phyloP scores from a whole-genome alignment of 2,113 vertebrate species.

The Symphodus melops region DNA sequence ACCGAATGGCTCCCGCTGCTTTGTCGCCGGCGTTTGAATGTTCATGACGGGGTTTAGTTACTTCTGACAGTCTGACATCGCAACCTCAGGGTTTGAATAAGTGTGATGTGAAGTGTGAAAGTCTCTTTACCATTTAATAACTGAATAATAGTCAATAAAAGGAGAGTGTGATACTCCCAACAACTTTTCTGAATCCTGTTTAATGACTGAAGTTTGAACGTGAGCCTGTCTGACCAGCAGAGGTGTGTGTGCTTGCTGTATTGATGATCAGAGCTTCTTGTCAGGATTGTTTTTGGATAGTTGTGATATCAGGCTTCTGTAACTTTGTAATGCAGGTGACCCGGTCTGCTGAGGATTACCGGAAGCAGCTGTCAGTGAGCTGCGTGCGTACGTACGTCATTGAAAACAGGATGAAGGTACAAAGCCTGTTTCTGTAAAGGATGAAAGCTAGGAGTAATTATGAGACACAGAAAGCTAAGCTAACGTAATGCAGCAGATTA shows the following conservation, averaged over 20 bases:
- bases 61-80: too few species aligned
- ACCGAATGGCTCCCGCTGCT: too few species aligned
- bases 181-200: constrained; percentile 24
- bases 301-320: neutral
- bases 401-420: too few species aligned
- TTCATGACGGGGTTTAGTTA: too few species aligned
- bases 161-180: neutral
- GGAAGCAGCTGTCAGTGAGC: constrained; percentile 29
- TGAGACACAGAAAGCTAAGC: constrained; percentile 10
- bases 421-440: constrained; percentile 19
- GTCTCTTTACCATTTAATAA: too few species aligned
- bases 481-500: neutral
- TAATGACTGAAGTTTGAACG: constrained; percentile 12
- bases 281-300: fast-evolving
- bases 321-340: neutral
- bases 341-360: constrained; percentile 44
- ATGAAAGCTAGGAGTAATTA: constrained; percentile 22
- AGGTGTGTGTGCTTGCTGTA: neutral
- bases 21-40: too few species aligned
- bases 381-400: neutral
- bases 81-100: too few species aligned
- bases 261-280: neutral
- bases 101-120: too few species aligned
- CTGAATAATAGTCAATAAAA: too few species aligned
- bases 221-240: neutral